Evolutionary conservation across 2,888 invertebrate species (phyloP).

Genomic region (Acronicta leporina): DNA sequence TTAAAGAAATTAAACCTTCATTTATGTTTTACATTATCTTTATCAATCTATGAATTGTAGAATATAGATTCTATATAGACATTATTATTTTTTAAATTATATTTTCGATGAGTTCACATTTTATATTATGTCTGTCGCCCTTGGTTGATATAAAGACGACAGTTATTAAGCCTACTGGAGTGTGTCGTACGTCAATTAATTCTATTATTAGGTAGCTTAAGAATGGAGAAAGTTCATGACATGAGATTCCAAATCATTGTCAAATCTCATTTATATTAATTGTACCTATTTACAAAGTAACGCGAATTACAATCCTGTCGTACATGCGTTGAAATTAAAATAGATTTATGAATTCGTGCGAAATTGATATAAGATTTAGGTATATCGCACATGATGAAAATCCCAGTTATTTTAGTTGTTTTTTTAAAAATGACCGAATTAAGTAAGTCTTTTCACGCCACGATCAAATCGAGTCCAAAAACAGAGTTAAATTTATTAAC

Average conservation of each 20-base stretch:
- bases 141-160: constrained; percentile 1
- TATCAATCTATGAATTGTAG: constrained; percentile 32
- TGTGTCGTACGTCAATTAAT: constrained; percentile 37
- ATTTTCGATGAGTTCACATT: constrained; percentile 5
- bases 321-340: not conserved
- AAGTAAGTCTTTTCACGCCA: constrained; percentile 12
- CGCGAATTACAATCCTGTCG: not conserved
- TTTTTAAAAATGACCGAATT: constrained; percentile 9
- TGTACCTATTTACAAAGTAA: not conserved
- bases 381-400: not conserved
- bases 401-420: constrained; percentile 3
- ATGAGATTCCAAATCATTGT: not conserved
- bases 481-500: constrained; percentile 6
- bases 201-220: constrained; percentile 16
- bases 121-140: constrained; percentile 6
- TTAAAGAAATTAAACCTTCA: constrained; percentile 33
- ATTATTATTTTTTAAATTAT: constrained; percentile 20
- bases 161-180: constrained; percentile 7
- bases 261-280: constrained; percentile 12
- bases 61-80: constrained; percentile 27
- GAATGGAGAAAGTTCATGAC: constrained; percentile 2
- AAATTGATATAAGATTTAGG: no score
- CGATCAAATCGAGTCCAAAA: constrained; percentile 8
- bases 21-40: constrained; percentile 28
- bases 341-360: not conserved